Conservation (phyloP, 1,140 invertebrate genomes). For the Stenopsyche tienmushanensis region DNA sequence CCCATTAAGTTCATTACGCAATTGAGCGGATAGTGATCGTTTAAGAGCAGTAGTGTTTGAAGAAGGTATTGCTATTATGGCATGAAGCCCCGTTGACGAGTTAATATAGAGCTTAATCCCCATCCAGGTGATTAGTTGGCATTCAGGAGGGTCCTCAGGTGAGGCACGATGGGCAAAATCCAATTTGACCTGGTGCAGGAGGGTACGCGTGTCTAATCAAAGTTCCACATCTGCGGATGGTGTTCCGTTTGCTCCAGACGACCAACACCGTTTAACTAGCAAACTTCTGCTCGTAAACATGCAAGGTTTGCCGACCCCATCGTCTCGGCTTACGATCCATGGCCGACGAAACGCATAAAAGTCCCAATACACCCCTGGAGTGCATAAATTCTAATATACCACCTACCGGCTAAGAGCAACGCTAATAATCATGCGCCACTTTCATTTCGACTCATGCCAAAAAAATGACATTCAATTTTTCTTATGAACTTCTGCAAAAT, state of each 20-base stretch:
- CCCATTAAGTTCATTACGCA: not conserved
- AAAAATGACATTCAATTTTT: no score
- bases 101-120: not conserved
- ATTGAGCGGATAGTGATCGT: not conserved
- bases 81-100: not conserved
- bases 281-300: slow-evolving; percentile 16
- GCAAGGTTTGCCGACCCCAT: not conserved
- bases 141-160: not conserved
- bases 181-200: not conserved
- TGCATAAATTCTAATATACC: no score
- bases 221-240: slow-evolving; percentile 19
- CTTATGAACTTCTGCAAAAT: no score
- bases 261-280: slow-evolving; percentile 8
- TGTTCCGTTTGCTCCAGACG: not conserved
- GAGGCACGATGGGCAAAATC: slow-evolving; percentile 1
- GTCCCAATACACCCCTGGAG: not conserved
- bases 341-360: slow-evolving; percentile 7
- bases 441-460: no score
- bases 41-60: not conserved
- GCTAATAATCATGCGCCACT: no score
- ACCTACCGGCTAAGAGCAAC: no score
- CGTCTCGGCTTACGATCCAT: not conserved
- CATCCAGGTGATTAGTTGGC: not conserved
- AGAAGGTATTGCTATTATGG: no score
- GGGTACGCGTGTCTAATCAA: slow-evolving; percentile 14